Percentiles rank a stretch among this genome's conserved stretches.
phyloP scores from a whole-genome alignment of 2,888 invertebrate genomes.

The Neuroscelio doddi region DNA sequence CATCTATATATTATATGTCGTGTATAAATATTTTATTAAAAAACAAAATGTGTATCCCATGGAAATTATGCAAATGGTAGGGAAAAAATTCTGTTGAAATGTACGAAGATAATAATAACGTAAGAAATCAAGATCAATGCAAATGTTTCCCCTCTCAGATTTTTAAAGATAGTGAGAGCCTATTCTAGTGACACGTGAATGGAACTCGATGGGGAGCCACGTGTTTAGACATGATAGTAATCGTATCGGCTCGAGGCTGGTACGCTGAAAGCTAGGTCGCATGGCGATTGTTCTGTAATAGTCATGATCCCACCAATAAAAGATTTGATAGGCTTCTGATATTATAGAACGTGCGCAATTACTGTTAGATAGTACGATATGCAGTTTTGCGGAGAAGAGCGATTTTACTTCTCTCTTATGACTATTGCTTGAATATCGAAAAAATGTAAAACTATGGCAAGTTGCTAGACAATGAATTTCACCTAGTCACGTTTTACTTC shows the following conservation, averaged over 20 bases:
- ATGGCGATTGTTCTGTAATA: constrained; percentile 41
- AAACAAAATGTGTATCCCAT: too few relatives aligned
- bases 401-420: constrained; percentile 19
- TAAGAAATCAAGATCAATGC: constrained; percentile 34
- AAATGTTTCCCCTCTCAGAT: constrained; percentile 40
- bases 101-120: constrained; percentile 23
- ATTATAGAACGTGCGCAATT: constrained; percentile 36
- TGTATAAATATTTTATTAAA: too few relatives aligned
- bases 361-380: constrained; percentile 33
- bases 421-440: constrained; percentile 23
- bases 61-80: too few relatives aligned
- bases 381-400: constrained; percentile 20
- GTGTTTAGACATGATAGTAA: constrained; percentile 51
- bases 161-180: constrained; percentile 56
- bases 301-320: constrained; percentile 41
- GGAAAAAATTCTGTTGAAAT: too few relatives aligned
- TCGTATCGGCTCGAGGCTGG: constrained; percentile 53
- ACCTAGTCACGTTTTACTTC: not conserved
- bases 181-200: constrained; percentile 53
- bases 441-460: constrained; percentile 2
- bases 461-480: constrained; percentile 12
- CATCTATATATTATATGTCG: too few relatives aligned
- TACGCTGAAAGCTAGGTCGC: constrained; percentile 42
- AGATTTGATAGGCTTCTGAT: constrained; percentile 38
- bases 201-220: constrained; percentile 56